Percentiles rank a stretch among this genome's conserved stretches.
phyloP scores from a whole-genome alignment of 2,888 invertebrate genomes.

The Leptodirus hochenwartii region DNA sequence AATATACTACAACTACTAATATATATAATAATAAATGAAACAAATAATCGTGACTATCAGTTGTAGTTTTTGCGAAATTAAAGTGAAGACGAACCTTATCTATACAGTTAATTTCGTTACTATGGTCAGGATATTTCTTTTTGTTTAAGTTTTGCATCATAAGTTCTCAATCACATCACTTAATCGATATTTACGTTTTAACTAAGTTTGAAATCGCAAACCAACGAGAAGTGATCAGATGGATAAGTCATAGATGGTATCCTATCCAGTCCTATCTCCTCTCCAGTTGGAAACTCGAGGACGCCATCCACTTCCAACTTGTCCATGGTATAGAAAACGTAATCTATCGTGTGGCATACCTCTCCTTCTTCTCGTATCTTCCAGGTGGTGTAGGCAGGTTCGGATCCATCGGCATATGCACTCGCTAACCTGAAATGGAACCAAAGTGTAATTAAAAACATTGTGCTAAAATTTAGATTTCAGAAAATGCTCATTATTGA shows the following conservation, averaged over 20 bases:
- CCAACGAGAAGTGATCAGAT: slow-evolving; percentile 60
- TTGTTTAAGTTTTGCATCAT: no score
- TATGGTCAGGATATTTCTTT: no score
- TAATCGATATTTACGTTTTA: no score
- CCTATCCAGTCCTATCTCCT: slow-evolving; percentile 44
- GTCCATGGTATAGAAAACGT: slow-evolving; percentile 44
- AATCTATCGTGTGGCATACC: slow-evolving; percentile 56
- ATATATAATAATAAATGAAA: no score
- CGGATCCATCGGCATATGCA: slow-evolving; percentile 35
- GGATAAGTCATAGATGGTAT: slow-evolving; percentile 52
- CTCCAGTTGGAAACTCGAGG: slow-evolving; percentile 40
- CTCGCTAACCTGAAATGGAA: slow-evolving; percentile 29
- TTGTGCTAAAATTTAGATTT: no score
- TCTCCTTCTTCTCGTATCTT: slow-evolving; percentile 53
- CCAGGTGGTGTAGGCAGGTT: slow-evolving; percentile 61
- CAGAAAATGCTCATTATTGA: slow-evolving; percentile 22
- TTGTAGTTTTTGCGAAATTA: no score
- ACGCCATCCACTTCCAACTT: slow-evolving; percentile 35
- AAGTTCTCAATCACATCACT: no score
- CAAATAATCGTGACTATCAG: no score
- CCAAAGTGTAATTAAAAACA: no score
- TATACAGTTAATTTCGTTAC: no score
- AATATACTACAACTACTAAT: no score
- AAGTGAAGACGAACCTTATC: no score
- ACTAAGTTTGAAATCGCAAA: slow-evolving; percentile 35